These are phyloP conservation scores for Andinoacara biseriatus DNA, from an alignment of 2,113 vertebrate genomes.

Conservation along the genomic window DNA sequence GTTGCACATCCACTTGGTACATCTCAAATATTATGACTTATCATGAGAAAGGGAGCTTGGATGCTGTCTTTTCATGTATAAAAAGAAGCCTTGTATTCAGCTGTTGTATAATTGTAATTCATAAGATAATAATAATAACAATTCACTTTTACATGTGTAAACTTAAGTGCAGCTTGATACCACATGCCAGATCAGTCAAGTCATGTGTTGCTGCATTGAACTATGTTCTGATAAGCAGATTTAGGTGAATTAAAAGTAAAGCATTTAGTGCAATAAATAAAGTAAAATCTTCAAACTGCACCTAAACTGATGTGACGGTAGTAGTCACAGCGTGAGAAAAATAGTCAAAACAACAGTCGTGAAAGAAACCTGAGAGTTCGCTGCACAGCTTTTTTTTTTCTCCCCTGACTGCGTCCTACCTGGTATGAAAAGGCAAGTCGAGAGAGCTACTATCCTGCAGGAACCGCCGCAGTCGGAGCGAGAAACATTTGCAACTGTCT, in stretches of 20 bases:
- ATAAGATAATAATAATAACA: fast-evolving
- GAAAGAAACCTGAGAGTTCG: neutral
- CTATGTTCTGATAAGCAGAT: neutral
- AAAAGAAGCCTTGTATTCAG: neutral
- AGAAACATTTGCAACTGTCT: slow-evolving; percentile 49
- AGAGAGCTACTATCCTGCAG: slow-evolving; percentile 59
- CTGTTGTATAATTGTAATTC: neutral
- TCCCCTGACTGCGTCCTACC: slow-evolving; percentile 66
- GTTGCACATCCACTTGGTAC: neutral
- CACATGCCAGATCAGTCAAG: neutral
- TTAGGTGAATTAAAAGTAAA: neutral
- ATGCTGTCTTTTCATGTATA: neutral
- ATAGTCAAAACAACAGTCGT: neutral
- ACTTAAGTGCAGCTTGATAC: neutral
- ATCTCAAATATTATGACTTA: neutral
- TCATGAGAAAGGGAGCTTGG: neutral
- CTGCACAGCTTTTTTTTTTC: neutral
- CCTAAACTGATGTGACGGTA: fast-evolving
- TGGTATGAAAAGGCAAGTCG: slow-evolving; percentile 60
- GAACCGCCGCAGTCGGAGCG: slow-evolving; percentile 37
- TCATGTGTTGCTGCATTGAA: neutral
- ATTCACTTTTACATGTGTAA: neutral
- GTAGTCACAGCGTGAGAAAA: neutral
- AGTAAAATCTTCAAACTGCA: fast-evolving
- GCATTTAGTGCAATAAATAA: too few relatives aligned